Evolutionary conservation across 2,113 vertebrate species (phyloP).

Genomic region (Oryzias javanicus): DNA sequence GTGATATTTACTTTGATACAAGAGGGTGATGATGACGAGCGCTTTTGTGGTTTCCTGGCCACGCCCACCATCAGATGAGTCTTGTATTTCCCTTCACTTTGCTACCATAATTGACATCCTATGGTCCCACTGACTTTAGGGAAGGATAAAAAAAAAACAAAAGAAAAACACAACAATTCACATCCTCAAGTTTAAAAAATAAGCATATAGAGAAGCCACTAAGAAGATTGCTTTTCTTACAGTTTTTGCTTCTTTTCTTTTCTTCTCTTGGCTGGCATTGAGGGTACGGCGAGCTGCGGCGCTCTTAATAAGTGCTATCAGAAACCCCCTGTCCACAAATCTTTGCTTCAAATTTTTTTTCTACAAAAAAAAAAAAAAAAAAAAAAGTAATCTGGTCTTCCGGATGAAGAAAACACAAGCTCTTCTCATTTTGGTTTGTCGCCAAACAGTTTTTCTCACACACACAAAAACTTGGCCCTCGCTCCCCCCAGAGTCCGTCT

Average conservation of each 20-base stretch:
- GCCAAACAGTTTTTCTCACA: constrained; percentile 31
- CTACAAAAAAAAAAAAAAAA: constrained; percentile 40
- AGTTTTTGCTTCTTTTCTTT: constrained; percentile 63
- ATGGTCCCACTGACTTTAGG: constrained; percentile 57
- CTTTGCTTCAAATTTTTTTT: constrained; percentile 59
- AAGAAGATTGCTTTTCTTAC: constrained; percentile 72
- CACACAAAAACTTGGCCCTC: constrained; percentile 20
- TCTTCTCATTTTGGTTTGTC: constrained; percentile 76
- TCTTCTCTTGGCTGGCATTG: constrained; percentile 72
- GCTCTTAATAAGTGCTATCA: constrained; percentile 79
- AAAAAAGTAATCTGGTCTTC: constrained; percentile 53
- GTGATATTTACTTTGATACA: constrained; percentile 77
- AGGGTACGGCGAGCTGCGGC: constrained; percentile 50
- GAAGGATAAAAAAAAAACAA: constrained; percentile 32
- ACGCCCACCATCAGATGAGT: constrained; percentile 41
- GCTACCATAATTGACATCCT: constrained; percentile 72
- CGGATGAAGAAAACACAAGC: constrained; percentile 46
- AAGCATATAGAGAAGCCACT: constrained; percentile 61
- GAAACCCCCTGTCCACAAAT: constrained; percentile 61
- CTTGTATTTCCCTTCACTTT: constrained; percentile 75
- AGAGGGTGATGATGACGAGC: constrained; percentile 42
- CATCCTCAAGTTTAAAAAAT: constrained; percentile 69
- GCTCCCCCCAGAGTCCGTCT: constrained; percentile 53
- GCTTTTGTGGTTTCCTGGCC: constrained; percentile 32
- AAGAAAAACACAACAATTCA: constrained; percentile 47